These are phyloP conservation scores for Stomatorhinus ivindoensis DNA, from an alignment of 2,113 vertebrate species.

Conservation along the genomic window DNA sequence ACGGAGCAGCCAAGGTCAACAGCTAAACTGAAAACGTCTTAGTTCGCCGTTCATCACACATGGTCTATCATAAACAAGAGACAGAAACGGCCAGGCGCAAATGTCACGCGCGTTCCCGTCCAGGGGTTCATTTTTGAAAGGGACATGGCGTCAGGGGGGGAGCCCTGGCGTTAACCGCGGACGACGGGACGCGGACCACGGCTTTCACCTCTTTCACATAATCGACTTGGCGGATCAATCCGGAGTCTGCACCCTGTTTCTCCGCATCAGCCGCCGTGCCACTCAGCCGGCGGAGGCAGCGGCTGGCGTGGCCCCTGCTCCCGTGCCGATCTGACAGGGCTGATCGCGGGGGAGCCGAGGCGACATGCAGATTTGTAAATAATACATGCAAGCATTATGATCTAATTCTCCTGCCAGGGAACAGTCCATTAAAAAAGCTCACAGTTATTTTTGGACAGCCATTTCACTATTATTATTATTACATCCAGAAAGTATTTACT, in stretches of 20 bases:
- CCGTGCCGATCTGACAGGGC: slow-evolving; percentile 28
- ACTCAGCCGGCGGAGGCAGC: background rate
- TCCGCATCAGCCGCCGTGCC: slow-evolving; percentile 27
- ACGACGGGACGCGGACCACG: background rate
- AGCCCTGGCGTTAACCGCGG: background rate
- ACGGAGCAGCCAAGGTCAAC: background rate
- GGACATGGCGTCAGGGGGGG: background rate
- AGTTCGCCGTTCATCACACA: background rate
- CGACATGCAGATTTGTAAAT: slow-evolving; percentile 44
- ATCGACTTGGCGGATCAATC: slow-evolving; percentile 40
- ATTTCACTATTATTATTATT: slow-evolving; percentile 1
- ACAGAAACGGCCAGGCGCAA: background rate
- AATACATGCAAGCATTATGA: slow-evolving; percentile 54
- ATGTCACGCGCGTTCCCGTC: background rate
- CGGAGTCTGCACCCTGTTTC: slow-evolving; percentile 32
- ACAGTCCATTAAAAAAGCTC: slow-evolving; percentile 4
- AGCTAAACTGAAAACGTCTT: background rate
- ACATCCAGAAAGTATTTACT: background rate
- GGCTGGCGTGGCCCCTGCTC: slow-evolving; percentile 27
- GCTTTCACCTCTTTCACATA: slow-evolving; percentile 23
- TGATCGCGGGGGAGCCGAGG: slow-evolving; percentile 50
- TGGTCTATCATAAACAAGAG: background rate
- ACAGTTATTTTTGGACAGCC: slow-evolving; percentile 10
- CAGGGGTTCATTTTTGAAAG: background rate
- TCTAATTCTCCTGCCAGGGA: slow-evolving; percentile 49